Conservation (phyloP, 2,113 vertebrate genomes). For the Nothobranchius kuhntae region DNA sequence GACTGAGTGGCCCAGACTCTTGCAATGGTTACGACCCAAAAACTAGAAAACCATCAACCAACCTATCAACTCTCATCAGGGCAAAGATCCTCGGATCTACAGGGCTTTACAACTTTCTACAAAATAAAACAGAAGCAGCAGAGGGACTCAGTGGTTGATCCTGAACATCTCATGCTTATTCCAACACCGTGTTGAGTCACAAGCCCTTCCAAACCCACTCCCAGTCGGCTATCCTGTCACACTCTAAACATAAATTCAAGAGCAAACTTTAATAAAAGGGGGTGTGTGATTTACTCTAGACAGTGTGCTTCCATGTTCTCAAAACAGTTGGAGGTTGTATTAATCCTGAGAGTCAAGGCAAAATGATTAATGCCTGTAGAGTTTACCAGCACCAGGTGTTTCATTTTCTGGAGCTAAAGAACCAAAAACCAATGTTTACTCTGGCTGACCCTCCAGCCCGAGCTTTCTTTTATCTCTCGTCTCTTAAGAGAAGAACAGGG, state of each 20-base stretch:
- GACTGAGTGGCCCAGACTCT: too few species aligned
- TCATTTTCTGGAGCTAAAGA: constrained; percentile 76
- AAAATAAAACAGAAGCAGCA: constrained; percentile 15
- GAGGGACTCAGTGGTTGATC: constrained; percentile 44
- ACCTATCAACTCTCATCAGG: too few species aligned
- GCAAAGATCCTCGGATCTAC: too few species aligned
- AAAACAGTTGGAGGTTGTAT: constrained; percentile 75
- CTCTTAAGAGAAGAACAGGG: constrained; percentile 26
- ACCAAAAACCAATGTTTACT: constrained; percentile 65
- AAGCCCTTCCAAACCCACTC: constrained; percentile 34
- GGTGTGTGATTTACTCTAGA: constrained; percentile 67
- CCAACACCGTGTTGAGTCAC: constrained; percentile 41
- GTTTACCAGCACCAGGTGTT: constrained; percentile 79
- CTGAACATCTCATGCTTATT: constrained; percentile 63
- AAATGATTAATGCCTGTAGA: constrained; percentile 66
- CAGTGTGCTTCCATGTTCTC: constrained; percentile 64
- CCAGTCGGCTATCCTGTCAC: constrained; percentile 41
- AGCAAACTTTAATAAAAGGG: constrained; percentile 71
- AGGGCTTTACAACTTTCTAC: too few species aligned
- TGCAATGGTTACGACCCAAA: too few species aligned
- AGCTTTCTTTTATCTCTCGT: constrained; percentile 59
- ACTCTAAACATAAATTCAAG: constrained; percentile 65
- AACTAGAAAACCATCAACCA: too few species aligned
- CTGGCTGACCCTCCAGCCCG: constrained; percentile 66
- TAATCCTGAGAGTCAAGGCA: constrained; percentile 65